phyloP scores from a whole-genome alignment of 2,113 vertebrate genomes.

The Pangasianodon hypophthalmus region DNA sequence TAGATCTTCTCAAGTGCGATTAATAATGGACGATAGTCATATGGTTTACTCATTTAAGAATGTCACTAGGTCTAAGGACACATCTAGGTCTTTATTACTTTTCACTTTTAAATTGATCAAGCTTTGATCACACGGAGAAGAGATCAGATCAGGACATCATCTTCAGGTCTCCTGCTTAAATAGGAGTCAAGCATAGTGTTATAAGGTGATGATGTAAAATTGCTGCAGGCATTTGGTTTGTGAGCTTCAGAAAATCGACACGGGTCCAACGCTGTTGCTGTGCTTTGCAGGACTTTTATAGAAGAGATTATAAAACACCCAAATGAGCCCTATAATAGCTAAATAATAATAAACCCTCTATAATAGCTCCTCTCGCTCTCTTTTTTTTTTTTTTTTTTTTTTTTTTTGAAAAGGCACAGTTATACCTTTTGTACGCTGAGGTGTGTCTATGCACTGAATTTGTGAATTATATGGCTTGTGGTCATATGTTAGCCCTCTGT shows the following conservation, averaged over 20 bases:
- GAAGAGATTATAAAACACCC: neutral
- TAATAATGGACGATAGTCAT: neutral
- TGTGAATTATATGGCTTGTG: constrained; percentile 26
- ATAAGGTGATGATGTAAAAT: neutral
- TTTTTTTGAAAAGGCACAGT: constrained; percentile 20
- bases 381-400: neutral
- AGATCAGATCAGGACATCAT: neutral
- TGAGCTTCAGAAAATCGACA: constrained; percentile 27
- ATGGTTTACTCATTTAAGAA: neutral
- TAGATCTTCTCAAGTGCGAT: neutral
- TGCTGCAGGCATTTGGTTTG: constrained; percentile 19
- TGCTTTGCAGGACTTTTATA: constrained; percentile 22
- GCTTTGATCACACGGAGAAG: too few species aligned
- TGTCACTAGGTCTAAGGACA: neutral
- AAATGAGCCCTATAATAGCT: neutral
- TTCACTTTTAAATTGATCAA: too few species aligned
- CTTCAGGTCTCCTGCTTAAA: neutral
- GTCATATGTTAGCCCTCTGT: neutral
- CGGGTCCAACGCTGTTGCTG: neutral
- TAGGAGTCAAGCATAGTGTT: neutral
- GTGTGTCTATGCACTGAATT: constrained; percentile 3
- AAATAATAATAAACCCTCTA: too few species aligned
- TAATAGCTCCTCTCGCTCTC: neutral
- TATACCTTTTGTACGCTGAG: constrained; percentile 8
- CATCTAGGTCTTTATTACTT: neutral